Conservation (phyloP, 2,888 invertebrate species). For the Drosophila emarginata region DNA sequence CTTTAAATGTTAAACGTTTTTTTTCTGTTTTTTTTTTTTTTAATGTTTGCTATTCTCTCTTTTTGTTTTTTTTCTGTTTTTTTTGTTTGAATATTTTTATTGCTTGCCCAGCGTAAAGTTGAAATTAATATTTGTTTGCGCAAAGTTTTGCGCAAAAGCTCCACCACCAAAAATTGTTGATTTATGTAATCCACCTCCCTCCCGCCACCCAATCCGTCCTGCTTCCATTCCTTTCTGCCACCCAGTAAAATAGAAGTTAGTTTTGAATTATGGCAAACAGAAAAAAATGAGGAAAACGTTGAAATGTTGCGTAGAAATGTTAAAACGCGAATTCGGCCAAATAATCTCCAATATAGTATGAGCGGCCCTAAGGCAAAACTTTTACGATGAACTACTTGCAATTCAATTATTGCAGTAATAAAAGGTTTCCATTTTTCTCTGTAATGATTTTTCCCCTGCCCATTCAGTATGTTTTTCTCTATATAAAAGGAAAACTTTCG, state of each 20-base stretch:
- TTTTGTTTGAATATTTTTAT: conserved; percentile 40
- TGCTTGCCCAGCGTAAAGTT: conserved; percentile 57
- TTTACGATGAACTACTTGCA: too few species aligned
- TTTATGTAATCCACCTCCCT: conserved; percentile 56
- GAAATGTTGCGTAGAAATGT: conserved; percentile 10
- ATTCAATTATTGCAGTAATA: too few species aligned
- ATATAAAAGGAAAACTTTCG: too few species aligned
- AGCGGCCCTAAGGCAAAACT: background rate
- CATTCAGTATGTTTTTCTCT: too few species aligned
- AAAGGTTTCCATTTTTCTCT: too few species aligned
- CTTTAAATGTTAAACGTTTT: conserved; percentile 7
- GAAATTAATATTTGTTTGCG: conserved; percentile 75
- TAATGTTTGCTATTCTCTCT: background rate
- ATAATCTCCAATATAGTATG: conserved; percentile 9
- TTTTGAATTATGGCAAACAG: conserved; percentile 41
- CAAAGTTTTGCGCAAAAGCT: conserved; percentile 49
- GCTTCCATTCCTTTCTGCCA: background rate
- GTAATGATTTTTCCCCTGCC: too few species aligned
- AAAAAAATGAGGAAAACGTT: background rate
- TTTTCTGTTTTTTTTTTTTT: conserved; percentile 11
- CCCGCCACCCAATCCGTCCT: background rate
- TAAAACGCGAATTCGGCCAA: background rate
- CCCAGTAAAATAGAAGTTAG: conserved; percentile 32
- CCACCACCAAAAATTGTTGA: conserved; percentile 57
- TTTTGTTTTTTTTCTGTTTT: conserved; percentile 1